phyloP scores from a whole-genome alignment of 64 coral and sea anemone species.

The Trachythela sp. region DNA sequence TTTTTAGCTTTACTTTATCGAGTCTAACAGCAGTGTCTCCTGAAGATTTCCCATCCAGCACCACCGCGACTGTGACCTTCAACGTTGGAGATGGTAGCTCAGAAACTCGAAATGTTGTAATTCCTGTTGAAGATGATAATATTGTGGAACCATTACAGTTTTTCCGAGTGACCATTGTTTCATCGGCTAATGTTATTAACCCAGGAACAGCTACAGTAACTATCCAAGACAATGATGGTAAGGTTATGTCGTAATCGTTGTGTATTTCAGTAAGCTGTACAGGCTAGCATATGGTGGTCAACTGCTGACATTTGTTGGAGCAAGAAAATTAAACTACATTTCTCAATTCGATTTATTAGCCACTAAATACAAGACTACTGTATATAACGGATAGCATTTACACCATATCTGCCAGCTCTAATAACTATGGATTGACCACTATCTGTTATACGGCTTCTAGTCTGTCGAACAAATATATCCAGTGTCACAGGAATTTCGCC shows the following conservation, averaged over 20 bases:
- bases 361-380: too few species aligned
- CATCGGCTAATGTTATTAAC: not conserved
- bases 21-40: not conserved
- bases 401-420: too few species aligned
- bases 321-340: too few species aligned
- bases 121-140: not conserved
- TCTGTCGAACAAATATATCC: too few species aligned
- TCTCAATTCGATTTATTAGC: too few species aligned
- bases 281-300: too few species aligned
- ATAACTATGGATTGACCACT: too few species aligned
- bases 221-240: not conserved
- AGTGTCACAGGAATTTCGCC: too few species aligned
- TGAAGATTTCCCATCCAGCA: not conserved
- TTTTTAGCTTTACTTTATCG: not conserved
- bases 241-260: not conserved
- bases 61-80: not conserved
- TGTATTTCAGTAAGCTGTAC: too few species aligned
- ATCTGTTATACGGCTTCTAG: too few species aligned
- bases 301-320: too few species aligned
- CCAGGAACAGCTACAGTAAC: not conserved
- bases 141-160: not conserved
- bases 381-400: too few species aligned
- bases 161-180: not conserved
- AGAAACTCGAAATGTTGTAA: not conserved
- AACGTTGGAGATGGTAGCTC: not conserved